A percentile compares a stretch with the other conserved stretches of the same genome.
Conservation (phyloP, 2,888 invertebrate species). For the Mactromeris polynyma region DNA sequence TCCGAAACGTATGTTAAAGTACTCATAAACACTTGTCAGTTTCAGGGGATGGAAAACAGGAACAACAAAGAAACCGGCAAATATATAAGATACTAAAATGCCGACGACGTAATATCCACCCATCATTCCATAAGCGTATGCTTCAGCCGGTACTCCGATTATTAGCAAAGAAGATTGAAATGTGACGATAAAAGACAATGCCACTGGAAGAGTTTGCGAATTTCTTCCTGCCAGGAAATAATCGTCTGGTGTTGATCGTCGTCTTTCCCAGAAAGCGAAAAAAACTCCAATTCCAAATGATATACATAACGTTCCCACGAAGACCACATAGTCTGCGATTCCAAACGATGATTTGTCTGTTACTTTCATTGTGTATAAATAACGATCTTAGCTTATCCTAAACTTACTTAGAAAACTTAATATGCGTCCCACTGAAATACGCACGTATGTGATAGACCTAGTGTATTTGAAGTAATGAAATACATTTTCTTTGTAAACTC, state of each 20-base stretch:
- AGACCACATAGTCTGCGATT: slow-evolving; percentile 43
- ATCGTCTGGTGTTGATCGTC: slow-evolving; percentile 16
- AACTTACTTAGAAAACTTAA: no score
- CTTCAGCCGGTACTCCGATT: slow-evolving; percentile 42
- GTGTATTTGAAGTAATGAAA: no score
- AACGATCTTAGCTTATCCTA: no score
- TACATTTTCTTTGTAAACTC: no score
- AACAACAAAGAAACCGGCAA: slow-evolving; percentile 35
- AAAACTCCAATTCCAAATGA: slow-evolving; percentile 53
- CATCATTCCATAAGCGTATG: slow-evolving; percentile 41
- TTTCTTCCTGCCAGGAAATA: slow-evolving; percentile 51
- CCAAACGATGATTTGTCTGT: slow-evolving; percentile 7
- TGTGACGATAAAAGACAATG: slow-evolving; percentile 55
- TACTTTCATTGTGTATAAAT: neutral
- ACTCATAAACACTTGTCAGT: slow-evolving; percentile 55
- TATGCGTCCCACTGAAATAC: no score
- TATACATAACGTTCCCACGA: slow-evolving; percentile 27
- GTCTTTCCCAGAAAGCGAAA: slow-evolving; percentile 46
- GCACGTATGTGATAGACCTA: no score
- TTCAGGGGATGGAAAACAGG: slow-evolving; percentile 49
- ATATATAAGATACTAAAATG: slow-evolving; percentile 1
- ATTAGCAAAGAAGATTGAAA: slow-evolving; percentile 63
- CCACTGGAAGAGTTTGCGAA: slow-evolving; percentile 33
- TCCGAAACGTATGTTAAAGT: slow-evolving; percentile 44
- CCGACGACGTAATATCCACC: slow-evolving; percentile 27